Conservation (phyloP, 2,888 invertebrate genomes). For the Leptura quadrifasciata region DNA sequence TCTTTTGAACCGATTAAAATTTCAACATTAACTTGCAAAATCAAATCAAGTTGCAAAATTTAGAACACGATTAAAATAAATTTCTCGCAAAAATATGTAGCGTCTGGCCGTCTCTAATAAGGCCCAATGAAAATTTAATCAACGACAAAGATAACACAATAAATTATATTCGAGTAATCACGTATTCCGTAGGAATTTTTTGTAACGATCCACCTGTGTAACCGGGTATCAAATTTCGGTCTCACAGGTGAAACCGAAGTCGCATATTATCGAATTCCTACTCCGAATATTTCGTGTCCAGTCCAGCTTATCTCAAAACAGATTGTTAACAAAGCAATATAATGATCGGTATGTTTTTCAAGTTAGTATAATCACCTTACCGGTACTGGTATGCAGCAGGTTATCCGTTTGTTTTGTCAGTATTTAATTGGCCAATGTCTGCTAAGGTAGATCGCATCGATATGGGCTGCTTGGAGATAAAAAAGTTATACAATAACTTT, state of each 20-base stretch:
- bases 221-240: slow-evolving; percentile 9
- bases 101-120: no score
- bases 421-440: slow-evolving; percentile 54
- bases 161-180: background rate
- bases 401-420: slow-evolving; percentile 52
- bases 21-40: no score
- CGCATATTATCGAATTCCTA: slow-evolving; percentile 9
- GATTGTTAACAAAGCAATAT: slow-evolving; percentile 58
- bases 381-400: slow-evolving; percentile 50
- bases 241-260: slow-evolving; percentile 19
- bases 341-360: slow-evolving; percentile 56
- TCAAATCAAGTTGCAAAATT: no score
- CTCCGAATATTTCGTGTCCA: slow-evolving; percentile 17
- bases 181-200: slow-evolving; percentile 23
- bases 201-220: slow-evolving; percentile 23
- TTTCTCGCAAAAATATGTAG: no score
- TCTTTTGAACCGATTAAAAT: no score
- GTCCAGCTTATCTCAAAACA: slow-evolving; percentile 44
- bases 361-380: slow-evolving; percentile 50
- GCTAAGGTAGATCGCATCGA: slow-evolving; percentile 46
- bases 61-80: no score
- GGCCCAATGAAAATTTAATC: no score
- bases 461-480: slow-evolving; percentile 35
- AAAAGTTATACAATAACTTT: slow-evolving; percentile 52
- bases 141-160: background rate